phyloP scores from a whole-genome alignment of 1,140 invertebrate species.

The Heliothis virescens region DNA sequence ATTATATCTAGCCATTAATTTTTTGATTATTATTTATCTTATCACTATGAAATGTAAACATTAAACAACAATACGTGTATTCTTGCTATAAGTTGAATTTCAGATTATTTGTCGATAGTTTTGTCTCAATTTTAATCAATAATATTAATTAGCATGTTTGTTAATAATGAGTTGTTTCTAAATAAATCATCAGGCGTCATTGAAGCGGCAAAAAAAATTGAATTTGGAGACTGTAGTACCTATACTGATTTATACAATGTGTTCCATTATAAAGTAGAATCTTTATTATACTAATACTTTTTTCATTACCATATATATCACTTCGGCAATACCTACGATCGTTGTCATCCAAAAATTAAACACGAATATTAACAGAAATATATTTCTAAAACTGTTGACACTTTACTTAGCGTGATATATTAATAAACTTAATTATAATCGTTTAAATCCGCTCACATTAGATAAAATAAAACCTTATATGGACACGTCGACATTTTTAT shows the following conservation, averaged over 20 bases:
- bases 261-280: no score
- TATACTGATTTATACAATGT: no score
- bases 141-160: no score
- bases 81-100: conserved; percentile 8
- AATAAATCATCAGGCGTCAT: no score
- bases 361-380: neutral
- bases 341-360: neutral
- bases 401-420: neutral
- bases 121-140: no score
- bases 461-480: conserved; percentile 1
- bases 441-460: conserved; percentile 5
- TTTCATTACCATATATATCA: no score
- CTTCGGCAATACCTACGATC: no score
- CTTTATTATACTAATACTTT: no score
- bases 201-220: no score
- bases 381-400: neutral
- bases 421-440: neutral
- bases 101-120: neutral
- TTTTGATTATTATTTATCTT: conserved; percentile 38
- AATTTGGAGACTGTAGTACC: no score
- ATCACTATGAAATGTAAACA: conserved; percentile 43
- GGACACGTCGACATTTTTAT: conserved; percentile 10
- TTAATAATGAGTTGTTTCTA: no score
- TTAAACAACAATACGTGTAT: conserved; percentile 21
- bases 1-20: conserved; percentile 22